Conservation (phyloP, 2,888 invertebrate genomes). For the Hartigia nigra region DNA sequence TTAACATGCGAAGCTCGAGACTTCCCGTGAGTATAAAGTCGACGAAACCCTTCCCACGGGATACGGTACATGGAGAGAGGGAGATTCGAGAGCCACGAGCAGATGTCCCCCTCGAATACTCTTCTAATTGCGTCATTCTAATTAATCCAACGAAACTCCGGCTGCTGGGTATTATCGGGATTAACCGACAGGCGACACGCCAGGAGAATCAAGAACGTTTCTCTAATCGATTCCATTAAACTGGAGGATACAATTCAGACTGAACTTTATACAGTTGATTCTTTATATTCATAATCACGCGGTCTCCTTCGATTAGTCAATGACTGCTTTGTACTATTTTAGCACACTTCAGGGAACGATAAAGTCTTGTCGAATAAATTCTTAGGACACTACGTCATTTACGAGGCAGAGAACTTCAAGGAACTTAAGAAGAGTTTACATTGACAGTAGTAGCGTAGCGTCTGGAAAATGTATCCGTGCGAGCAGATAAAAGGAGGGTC, state of each 20-base stretch:
- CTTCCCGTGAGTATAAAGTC: not conserved
- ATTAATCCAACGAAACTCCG: not conserved
- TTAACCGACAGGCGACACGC: not conserved
- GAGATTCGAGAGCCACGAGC: not conserved
- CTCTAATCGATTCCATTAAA: not conserved
- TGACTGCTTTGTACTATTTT: not conserved
- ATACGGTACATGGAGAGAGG: not conserved
- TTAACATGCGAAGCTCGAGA: too few species aligned
- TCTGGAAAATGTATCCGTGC: not conserved
- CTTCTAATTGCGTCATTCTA: not conserved
- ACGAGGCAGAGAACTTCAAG: not conserved
- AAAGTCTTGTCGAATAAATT: not conserved
- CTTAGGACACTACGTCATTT: not conserved
- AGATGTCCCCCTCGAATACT: not conserved
- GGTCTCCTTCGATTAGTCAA: not conserved
- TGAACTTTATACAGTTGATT: not conserved
- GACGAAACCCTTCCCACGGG: not conserved
- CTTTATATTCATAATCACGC: not conserved
- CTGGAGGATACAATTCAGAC: not conserved
- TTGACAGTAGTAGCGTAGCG: not conserved
- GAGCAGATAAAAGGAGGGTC: not conserved
- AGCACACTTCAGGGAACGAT: not conserved
- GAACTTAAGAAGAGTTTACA: not conserved
- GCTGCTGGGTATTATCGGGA: not conserved
- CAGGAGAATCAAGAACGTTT: not conserved